A percentile compares a stretch with the other conserved stretches of the same genome.
These are phyloP conservation scores for Centropyge bicolor DNA, from an alignment of 2,797 vertebrate genomes.

Conservation along the genomic window DNA sequence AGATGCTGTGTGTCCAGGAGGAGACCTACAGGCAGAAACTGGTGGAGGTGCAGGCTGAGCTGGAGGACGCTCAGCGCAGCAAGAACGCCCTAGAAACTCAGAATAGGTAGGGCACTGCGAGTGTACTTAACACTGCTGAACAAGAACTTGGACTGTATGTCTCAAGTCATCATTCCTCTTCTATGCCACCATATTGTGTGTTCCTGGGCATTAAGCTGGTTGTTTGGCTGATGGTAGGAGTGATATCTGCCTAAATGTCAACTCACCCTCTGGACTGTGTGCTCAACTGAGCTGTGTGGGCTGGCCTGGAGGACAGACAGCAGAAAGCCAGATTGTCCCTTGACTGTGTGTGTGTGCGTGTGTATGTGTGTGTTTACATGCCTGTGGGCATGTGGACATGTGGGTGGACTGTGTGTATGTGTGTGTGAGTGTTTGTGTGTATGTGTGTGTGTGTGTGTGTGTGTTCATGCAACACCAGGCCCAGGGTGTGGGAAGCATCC, in stretches of 20 bases:
- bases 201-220: conserved; percentile 67
- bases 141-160: background rate
- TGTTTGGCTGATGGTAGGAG: conserved; percentile 75
- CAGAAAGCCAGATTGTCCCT: conserved; percentile 84
- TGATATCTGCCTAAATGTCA: conserved; percentile 83
- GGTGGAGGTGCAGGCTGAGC: conserved; percentile 84
- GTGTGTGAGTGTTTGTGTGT: conserved; percentile 38
- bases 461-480: conserved; percentile 75
- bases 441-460: conserved; percentile 29
- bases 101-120: conserved; percentile 80
- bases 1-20: conserved; percentile 91
- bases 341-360: conserved; percentile 63
- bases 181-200: conserved; percentile 70
- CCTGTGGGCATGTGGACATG: conserved; percentile 78
- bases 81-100: conserved; percentile 89
- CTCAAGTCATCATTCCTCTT: conserved; percentile 19
- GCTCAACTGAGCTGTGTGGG: conserved; percentile 78
- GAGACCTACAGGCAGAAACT: conserved; percentile 85
- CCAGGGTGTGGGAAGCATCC: conserved; percentile 81
- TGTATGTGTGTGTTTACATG: conserved; percentile 69
- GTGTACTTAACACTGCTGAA: background rate
- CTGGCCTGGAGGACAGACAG: conserved; percentile 78
- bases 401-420: conserved; percentile 69
- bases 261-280: conserved; percentile 82
- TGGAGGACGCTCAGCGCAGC: conserved; percentile 90